A percentile compares a stretch with the other conserved stretches of the same genome.
These are phyloP conservation scores for Pristionchus maxplancki DNA, from an alignment of 2,888 invertebrate species.

Conservation along the genomic window DNA sequence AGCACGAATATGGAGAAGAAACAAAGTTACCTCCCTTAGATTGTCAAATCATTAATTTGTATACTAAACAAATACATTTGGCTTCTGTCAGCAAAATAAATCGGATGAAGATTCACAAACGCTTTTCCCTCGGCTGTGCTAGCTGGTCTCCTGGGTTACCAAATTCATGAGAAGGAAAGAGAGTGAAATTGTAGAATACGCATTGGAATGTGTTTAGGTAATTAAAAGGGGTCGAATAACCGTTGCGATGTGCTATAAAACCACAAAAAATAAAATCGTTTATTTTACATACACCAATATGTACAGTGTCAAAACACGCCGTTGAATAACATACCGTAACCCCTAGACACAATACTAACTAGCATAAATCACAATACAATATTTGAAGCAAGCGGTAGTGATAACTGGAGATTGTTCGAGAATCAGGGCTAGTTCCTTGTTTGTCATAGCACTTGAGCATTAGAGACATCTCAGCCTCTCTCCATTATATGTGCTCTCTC, in stretches of 20 bases:
- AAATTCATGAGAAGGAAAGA: background rate
- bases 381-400: background rate
- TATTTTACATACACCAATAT: slow-evolving; percentile 18
- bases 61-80: no score
- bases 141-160: background rate
- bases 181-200: background rate
- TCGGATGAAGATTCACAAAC: background rate
- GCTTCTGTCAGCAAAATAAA: background rate
- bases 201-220: background rate
- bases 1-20: no score
- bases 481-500: slow-evolving; percentile 17
- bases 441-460: slow-evolving; percentile 40
- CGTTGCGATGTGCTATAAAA: no score
- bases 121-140: background rate
- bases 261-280: background rate
- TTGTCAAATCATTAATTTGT: no score
- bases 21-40: no score
- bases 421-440: slow-evolving; percentile 20
- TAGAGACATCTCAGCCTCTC: slow-evolving; percentile 17
- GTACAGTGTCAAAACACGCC: slow-evolving; percentile 29
- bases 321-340: background rate
- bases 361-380: background rate
- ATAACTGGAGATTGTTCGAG: slow-evolving; percentile 37
- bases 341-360: slow-evolving; percentile 26
- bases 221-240: background rate